Conservation (phyloP, 2,113 vertebrate genomes). For the Lepus americanus region DNA sequence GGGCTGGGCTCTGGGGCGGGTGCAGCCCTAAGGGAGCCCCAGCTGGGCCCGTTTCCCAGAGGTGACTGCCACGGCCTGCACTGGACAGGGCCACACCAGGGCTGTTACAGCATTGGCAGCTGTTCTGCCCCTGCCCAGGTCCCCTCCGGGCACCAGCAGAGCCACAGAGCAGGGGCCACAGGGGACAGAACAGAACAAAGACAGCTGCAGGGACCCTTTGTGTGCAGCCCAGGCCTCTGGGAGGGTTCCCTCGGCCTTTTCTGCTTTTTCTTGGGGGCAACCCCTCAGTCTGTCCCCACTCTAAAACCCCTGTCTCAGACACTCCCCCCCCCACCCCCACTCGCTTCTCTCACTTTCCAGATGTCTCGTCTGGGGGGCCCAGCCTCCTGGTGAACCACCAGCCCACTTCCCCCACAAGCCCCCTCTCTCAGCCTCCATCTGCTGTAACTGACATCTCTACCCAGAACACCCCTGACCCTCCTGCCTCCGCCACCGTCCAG, state of each 20-base stretch:
- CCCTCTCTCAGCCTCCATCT: neutral
- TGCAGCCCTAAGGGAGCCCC: neutral
- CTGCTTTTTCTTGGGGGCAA: neutral
- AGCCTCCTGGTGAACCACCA: neutral
- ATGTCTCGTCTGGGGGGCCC: neutral
- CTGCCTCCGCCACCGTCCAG: neutral
- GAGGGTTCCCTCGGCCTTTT: neutral
- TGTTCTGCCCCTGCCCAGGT: neutral
- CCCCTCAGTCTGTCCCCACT: neutral
- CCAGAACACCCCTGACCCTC: neutral
- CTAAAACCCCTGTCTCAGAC: conserved; percentile 9
- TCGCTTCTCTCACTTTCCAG: neutral
- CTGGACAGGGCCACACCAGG: neutral
- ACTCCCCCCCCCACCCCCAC: too few relatives aligned
- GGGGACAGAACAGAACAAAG: neutral
- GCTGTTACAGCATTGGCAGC: neutral
- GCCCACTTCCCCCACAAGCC: neutral
- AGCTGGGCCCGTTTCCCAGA: neutral
- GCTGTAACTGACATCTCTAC: neutral
- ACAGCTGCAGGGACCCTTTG: neutral
- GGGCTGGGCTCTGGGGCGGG: neutral
- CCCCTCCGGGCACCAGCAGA: neutral
- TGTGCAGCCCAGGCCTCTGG: neutral
- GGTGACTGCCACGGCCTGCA: neutral
- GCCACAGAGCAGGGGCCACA: neutral